Evolutionary conservation across 2,113 vertebrate genomes (phyloP).

Genomic region (Rynchops niger): DNA sequence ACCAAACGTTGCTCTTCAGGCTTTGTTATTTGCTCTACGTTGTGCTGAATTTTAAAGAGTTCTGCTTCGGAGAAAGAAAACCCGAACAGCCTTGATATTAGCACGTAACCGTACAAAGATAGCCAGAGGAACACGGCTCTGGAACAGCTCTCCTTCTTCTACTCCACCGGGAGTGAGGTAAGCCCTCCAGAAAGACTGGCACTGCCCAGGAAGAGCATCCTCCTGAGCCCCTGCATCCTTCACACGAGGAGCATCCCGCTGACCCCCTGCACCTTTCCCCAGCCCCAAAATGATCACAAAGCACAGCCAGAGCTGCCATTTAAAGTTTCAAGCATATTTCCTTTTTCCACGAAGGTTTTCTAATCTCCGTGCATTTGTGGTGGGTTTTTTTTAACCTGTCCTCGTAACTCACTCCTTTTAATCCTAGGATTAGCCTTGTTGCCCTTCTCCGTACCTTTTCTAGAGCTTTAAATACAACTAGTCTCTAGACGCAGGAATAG

Average conservation of each 20-base stretch:
- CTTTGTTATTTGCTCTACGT: background rate
- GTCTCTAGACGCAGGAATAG: background rate
- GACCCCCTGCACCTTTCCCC: background rate
- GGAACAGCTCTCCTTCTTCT: background rate
- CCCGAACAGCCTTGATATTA: background rate
- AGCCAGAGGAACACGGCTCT: background rate
- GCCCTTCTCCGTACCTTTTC: constrained; percentile 24
- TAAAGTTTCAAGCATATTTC: background rate
- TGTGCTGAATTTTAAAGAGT: background rate
- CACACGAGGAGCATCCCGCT: background rate
- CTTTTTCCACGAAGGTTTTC: background rate
- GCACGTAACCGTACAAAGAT: background rate
- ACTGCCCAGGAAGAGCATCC: background rate
- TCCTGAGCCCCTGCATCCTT: background rate
- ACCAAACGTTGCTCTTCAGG: background rate
- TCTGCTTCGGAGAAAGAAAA: background rate
- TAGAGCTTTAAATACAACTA: background rate
- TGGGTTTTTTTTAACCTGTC: background rate
- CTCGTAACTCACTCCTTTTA: constrained; percentile 53
- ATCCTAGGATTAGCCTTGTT: constrained; percentile 54
- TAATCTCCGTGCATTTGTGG: background rate
- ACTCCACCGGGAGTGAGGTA: background rate
- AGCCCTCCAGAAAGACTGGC: background rate
- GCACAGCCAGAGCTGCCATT: background rate
- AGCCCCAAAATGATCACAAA: background rate